These are phyloP conservation scores for Corythoichthys intestinalis DNA, from an alignment of 2,113 vertebrate species.

Conservation along the genomic window DNA sequence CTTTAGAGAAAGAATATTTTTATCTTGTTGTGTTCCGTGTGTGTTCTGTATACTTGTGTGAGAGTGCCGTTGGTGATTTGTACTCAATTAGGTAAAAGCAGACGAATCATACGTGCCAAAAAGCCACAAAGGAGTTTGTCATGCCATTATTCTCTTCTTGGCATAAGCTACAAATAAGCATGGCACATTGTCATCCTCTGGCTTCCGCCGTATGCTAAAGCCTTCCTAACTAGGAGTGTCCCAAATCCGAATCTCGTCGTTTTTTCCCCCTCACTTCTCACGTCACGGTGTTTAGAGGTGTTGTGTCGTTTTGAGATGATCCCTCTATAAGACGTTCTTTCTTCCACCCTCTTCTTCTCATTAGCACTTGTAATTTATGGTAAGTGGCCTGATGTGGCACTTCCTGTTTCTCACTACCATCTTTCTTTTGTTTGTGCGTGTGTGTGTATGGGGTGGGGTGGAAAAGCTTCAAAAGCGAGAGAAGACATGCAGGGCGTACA, in stretches of 20 bases:
- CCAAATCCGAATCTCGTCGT: slow-evolving; percentile 45
- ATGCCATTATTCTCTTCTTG: slow-evolving; percentile 43
- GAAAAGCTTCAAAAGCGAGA: slow-evolving; percentile 99
- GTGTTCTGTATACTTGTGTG: not conserved
- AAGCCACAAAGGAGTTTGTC: slow-evolving; percentile 24
- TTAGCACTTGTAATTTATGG: slow-evolving; percentile 31
- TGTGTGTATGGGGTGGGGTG: slow-evolving; percentile 42
- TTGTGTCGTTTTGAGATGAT: slow-evolving; percentile 34
- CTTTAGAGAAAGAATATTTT: slow-evolving; percentile 5
- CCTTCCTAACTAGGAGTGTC: slow-evolving; percentile 52
- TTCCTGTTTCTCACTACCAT: slow-evolving; percentile 60
- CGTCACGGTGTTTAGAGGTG: slow-evolving; percentile 32
- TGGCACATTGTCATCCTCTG: slow-evolving; percentile 42
- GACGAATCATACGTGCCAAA: slow-evolving; percentile 36
- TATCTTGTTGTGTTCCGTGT: slow-evolving; percentile 21
- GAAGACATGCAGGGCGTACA: slow-evolving; percentile 99
- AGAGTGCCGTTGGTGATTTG: slow-evolving; percentile 22
- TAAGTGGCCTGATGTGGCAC: slow-evolving; percentile 56
- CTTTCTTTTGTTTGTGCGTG: slow-evolving; percentile 52
- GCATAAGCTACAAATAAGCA: slow-evolving; percentile 56
- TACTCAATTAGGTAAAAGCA: slow-evolving; percentile 29
- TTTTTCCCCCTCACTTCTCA: slow-evolving; percentile 14
- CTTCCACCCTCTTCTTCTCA: slow-evolving; percentile 21
- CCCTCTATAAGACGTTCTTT: slow-evolving; percentile 20
- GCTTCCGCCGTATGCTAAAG: slow-evolving; percentile 48